Evolutionary conservation across 2,113 vertebrate species (phyloP), one percentile per base, ranked within the genome.

Genomic region (Ctenodactylus gundi): DNA sequence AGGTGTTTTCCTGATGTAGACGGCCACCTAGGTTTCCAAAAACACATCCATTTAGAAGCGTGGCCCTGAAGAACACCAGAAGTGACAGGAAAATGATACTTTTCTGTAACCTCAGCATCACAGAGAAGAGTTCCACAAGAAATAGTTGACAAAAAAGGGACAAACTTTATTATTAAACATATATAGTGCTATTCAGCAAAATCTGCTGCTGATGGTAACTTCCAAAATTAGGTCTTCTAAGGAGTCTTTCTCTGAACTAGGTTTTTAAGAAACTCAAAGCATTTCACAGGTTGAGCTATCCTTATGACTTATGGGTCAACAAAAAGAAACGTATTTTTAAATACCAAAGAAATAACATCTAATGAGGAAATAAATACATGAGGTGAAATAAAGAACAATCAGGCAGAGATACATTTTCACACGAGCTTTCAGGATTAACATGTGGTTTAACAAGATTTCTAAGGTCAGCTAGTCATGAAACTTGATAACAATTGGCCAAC

Each of bases 81-180:
- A 81, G 46, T 85, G 94, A 97, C 82, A 97, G 29, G 85, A 70
- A 96, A 96, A 93, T 70, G 0, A 0, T 95, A 94, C 72, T 96
- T 95, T 96, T 96, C 91, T 57, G 73, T 96, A 95, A 93, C 86
- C 86, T 96, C 96, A 94, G 53, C 92, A 97, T 88, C 62, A 76
- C 7, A 90, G 77, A 49, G 10, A 96, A 92, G 27, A 90, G 58
- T 65, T 97, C 29, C 1, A 1, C 49, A 95, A 95, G 67, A 96
- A 95, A 83, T 84, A 78, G 39, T 93, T 91, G 39, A 89, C 60
- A 93, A 51, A 93, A 96, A 93, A 0, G 0, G 41, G 88, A 39
- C 89, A 89, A 83, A 0, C 44, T 86, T 82, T 89, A 91, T 68
- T 57, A 96, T 87, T 93, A 96, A 94, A 77, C 51, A 92, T 58